Base-by-base conservation (phyloP, 37 sponge, comb jelly and placozoan genomes). In the Chondrosia reniformis region DNA sequence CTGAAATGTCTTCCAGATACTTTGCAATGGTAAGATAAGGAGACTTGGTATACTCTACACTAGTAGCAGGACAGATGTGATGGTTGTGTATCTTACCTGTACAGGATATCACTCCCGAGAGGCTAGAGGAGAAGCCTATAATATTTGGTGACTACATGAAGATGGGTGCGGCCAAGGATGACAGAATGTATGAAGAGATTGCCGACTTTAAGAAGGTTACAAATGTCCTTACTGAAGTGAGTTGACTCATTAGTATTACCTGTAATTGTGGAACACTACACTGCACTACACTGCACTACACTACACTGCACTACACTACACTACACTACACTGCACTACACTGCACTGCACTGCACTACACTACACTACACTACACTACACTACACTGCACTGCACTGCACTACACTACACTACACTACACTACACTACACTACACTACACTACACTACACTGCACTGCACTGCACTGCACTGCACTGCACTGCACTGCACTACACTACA, bases 121-220 rank as follows among this genome's bases (percentile, higher is more conserved):
- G 81, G 58, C 85, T 98, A 79, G 99, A 98, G 67, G 91, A 83
- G 76, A 44, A 87, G 21, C 95, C 95, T 4, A 94, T 98, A 44
- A 84, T 98, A 15, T 98, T 95, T 76, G 99, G 99, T 71, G 99
- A 98, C 78, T 98, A 93, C 69, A 83, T 98, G 75, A 98, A 98
- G 42, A 61, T 95, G 52, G 99, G 95, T 28, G 99, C 96, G 1
- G 55, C 87, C 3, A 61, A 72, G 55, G 62, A 88, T 27, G 99
- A 98, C 55, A 65, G 93, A 28, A 56, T 95, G 25, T 98, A 98
- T 62, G 99, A 98, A 62, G 96, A 98, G 21, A 46, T 95, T 15
- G 49, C 66, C 1, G 89, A 98, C 52, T 75, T 81, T 59, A 89
- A 85, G 77, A 98, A 98, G 76, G 44, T 95, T 15, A 19, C 46